Evolutionary conservation across 2,797 vertebrate genomes (phyloP).

Genomic region (Rhyacichthys aspro): DNA sequence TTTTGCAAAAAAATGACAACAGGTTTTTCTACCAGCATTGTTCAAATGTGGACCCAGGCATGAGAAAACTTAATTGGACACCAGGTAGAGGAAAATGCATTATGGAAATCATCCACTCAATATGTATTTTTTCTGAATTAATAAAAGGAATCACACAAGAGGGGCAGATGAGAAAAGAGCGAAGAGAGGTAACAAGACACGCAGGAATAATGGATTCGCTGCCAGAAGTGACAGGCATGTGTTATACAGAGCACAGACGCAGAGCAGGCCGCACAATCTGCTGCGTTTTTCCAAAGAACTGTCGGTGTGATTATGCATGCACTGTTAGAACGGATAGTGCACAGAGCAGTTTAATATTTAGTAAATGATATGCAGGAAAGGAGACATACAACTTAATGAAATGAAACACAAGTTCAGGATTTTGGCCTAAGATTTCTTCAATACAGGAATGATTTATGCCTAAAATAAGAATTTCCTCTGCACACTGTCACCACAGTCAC

Average conservation of each 20-base stretch:
- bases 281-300: constrained; percentile 58
- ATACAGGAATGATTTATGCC: too few species aligned
- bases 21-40: constrained; percentile 40
- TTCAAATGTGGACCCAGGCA: constrained; percentile 31
- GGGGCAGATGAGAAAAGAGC: constrained; percentile 33
- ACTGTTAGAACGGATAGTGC: constrained; percentile 47
- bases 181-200: constrained; percentile 42
- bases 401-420: too few species aligned
- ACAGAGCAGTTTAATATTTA: constrained; percentile 60
- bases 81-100: constrained; percentile 39
- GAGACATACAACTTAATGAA: too few species aligned
- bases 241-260: constrained; percentile 60
- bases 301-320: constrained; percentile 60
- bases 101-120: constrained; percentile 53
- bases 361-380: constrained; percentile 53
- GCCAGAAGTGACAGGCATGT: constrained; percentile 63
- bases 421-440: too few species aligned
- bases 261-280: constrained; percentile 61
- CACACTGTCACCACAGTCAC: too few species aligned
- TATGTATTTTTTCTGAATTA: constrained; percentile 49
- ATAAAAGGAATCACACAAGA: constrained; percentile 38
- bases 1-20: constrained; percentile 33
- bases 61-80: constrained; percentile 53
- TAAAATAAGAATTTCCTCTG: too few species aligned
- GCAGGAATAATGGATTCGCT: constrained; percentile 60